A percentile compares a stretch with the other conserved stretches of the same genome.
phyloP scores from a whole-genome alignment of 30 jellyfish, hydroid and myxozoan genomes.

The Morbakka virulenta region DNA sequence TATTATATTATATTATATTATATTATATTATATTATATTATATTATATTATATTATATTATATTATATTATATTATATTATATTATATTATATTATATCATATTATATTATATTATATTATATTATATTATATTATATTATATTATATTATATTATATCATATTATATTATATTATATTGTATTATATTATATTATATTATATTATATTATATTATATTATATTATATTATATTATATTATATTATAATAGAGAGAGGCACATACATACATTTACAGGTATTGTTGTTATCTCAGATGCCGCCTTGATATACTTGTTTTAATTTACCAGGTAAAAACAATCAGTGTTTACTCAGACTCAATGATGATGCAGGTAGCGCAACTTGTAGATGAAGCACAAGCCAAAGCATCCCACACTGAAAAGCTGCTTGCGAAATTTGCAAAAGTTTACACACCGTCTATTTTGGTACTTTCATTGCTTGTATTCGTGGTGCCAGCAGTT shows the following conservation, averaged over 20 bases:
- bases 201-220: no score
- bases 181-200: no score
- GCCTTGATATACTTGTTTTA: not conserved
- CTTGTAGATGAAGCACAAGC: constrained; percentile 83
- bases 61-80: no score
- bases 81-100: no score
- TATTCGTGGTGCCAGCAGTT: constrained; percentile 74
- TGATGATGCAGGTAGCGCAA: constrained; percentile 70
- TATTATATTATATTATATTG: no score
- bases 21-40: no score
- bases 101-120: no score
- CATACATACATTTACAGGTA: not conserved
- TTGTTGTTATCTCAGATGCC: not conserved
- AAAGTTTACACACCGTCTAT: constrained; percentile 71
- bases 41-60: no score
- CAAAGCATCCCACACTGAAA: constrained; percentile 68
- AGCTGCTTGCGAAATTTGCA: constrained; percentile 72
- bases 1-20: no score
- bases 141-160: no score
- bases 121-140: no score
- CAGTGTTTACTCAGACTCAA: constrained; percentile 54
- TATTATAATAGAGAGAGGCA: not conserved
- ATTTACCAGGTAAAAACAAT: constrained; percentile 60
- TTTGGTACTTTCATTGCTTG: constrained; percentile 42
- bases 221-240: no score